Conservation (phyloP, 2,888 invertebrate species). For the Dione juno region DNA sequence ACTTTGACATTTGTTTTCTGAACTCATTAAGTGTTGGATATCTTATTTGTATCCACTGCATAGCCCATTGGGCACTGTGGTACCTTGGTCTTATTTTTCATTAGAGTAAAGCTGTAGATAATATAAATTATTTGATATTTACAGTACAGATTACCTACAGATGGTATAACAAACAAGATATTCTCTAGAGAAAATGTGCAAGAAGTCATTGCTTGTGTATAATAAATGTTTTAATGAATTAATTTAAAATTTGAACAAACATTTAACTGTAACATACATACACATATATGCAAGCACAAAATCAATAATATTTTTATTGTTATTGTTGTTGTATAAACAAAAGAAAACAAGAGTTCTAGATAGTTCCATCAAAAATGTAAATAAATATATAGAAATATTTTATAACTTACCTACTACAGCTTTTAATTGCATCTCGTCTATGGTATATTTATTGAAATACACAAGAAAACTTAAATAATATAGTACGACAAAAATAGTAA, state of each 20-base stretch:
- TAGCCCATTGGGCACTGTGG: too few relatives aligned
- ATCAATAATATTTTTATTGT: too few relatives aligned
- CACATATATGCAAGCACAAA: neutral
- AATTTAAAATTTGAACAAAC: neutral
- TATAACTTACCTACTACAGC: neutral
- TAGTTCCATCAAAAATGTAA: neutral
- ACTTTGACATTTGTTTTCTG: too few relatives aligned
- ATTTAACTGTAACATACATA: neutral
- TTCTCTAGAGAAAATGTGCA: neutral
- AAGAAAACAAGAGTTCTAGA: neutral
- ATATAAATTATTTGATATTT: too few relatives aligned
- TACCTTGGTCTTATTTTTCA: too few relatives aligned
- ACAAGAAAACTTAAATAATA: neutral
- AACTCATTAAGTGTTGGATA: too few relatives aligned
- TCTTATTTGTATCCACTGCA: too few relatives aligned
- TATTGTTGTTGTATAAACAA: too few relatives aligned
- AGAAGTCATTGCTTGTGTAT: neutral
- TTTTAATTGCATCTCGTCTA: neutral
- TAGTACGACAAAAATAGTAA: neutral
- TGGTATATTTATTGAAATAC: neutral
- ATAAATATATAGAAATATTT: neutral
- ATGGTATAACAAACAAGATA: too few relatives aligned
- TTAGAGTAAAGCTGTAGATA: too few relatives aligned
- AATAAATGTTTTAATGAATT: neutral
- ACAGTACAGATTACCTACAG: too few relatives aligned